These are phyloP conservation scores for Trachymyrmex cornetzi DNA, from an alignment of 1,140 invertebrate species.

Conservation along the genomic window DNA sequence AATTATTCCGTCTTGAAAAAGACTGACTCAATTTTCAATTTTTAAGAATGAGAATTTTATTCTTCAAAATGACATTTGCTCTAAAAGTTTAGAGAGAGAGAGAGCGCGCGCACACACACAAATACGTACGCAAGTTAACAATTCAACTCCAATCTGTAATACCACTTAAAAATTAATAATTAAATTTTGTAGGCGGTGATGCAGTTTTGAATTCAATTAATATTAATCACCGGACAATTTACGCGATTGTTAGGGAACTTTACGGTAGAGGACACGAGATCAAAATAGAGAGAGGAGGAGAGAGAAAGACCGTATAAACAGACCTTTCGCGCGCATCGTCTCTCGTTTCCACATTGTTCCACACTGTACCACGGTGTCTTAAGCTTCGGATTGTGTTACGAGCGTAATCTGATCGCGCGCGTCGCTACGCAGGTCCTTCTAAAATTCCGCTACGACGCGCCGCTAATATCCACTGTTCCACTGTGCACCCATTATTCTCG, in stretches of 20 bases:
- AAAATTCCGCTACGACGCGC: constrained; percentile 31
- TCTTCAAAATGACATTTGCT: no score
- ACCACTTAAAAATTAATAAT: neutral
- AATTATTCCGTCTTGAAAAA: no score
- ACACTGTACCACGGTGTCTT: constrained; percentile 25
- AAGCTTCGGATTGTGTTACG: constrained; percentile 57
- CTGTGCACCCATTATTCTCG: constrained; percentile 12
- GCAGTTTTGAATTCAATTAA: constrained; percentile 12
- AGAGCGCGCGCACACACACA: no score
- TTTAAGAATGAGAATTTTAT: no score
- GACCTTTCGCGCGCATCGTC: constrained; percentile 36
- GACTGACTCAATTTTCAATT: no score
- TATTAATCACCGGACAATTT: neutral
- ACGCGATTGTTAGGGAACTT: neutral
- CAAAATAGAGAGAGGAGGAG: neutral
- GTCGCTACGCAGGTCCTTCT: constrained; percentile 31
- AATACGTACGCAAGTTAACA: neutral
- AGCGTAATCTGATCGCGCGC: constrained; percentile 65
- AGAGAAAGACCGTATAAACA: neutral
- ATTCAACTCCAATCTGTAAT: neutral
- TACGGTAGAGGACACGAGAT: neutral
- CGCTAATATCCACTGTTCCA: neutral
- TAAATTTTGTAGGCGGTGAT: neutral
- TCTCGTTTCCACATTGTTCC: constrained; percentile 47
- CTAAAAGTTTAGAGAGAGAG: no score